Evolutionary conservation across 1,140 invertebrate species (phyloP).

Genomic region (Drosophila tsacasi): DNA sequence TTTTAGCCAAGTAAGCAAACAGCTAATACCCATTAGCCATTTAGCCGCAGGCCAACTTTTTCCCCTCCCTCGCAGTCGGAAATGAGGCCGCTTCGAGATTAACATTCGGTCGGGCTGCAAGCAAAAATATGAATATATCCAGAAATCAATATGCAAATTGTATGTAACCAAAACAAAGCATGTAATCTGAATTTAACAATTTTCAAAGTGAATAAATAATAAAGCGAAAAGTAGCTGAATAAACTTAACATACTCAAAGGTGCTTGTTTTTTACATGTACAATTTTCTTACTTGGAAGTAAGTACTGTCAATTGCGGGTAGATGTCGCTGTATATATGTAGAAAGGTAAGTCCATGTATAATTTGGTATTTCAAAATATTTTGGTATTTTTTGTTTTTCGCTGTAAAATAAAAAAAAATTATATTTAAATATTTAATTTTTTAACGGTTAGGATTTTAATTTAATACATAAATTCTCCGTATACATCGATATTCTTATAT

Average conservation of each 20-base stretch:
- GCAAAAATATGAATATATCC: conserved; percentile 56
- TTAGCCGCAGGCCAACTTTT: conserved; percentile 9
- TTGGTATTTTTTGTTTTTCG: background rate
- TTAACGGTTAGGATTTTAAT: no score
- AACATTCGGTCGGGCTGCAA: conserved; percentile 33
- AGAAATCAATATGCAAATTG: conserved; percentile 67
- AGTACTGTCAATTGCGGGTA: background rate
- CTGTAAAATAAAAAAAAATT: no score
- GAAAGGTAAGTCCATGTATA: background rate
- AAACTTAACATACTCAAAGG: conserved; percentile 36
- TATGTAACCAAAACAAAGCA: conserved; percentile 72
- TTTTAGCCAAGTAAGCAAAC: conserved; percentile 77
- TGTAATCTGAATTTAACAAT: conserved; percentile 82
- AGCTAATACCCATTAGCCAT: conserved; percentile 23
- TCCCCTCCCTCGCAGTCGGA: conserved; percentile 1
- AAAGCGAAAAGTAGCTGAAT: conserved; percentile 73
- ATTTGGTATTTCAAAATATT: background rate
- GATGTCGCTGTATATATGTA: background rate
- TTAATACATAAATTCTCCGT: no score
- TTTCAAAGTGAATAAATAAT: conserved; percentile 80
- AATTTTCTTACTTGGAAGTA: background rate
- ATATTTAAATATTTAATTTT: no score
- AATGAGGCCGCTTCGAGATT: conserved; percentile 18
- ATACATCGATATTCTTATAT: no score
- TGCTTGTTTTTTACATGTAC: background rate